Percentiles rank a stretch among this genome's conserved stretches.
These are phyloP conservation scores for Hyperoplus lanceolatus DNA, from an alignment of 2,797 vertebrate genomes.

Conservation along the genomic window DNA sequence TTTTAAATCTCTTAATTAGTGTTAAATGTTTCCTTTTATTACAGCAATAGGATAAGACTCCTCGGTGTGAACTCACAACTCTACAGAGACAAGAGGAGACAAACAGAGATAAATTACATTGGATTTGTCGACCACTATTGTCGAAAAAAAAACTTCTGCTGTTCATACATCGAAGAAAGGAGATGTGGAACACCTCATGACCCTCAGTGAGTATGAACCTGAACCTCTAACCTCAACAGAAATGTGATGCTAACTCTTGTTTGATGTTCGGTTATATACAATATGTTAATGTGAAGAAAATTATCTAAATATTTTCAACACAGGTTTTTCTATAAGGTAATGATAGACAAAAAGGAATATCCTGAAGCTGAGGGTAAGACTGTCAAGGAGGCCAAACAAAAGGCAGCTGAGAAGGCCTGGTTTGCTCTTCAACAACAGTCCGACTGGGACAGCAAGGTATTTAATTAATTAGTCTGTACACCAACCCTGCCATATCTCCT, in stretches of 20 bases:
- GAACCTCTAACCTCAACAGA: background rate
- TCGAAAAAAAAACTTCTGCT: constrained; percentile 11
- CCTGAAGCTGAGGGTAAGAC: constrained; percentile 65
- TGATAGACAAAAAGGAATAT: constrained; percentile 61
- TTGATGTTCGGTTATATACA: background rate
- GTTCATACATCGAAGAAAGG: constrained; percentile 9
- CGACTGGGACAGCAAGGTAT: constrained; percentile 68
- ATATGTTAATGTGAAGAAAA: background rate
- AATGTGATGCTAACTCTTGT: background rate
- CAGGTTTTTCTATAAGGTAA: constrained; percentile 76
- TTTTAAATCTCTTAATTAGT: too few relatives aligned
- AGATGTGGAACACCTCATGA: constrained; percentile 56
- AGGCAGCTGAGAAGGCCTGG: constrained; percentile 76
- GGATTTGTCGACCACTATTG: constrained; percentile 69
- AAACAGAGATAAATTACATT: constrained; percentile 49
- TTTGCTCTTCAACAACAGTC: constrained; percentile 55
- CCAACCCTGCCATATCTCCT: background rate
- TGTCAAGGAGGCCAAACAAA: constrained; percentile 70
- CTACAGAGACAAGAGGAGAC: background rate
- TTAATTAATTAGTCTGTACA: background rate
- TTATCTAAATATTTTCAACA: background rate
- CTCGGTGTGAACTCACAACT: too few relatives aligned
- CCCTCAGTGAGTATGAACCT: constrained; percentile 69
- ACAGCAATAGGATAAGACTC: too few relatives aligned
- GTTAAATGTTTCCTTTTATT: too few relatives aligned